Evolutionary conservation across 2,797 vertebrate genomes (phyloP).

Genomic region (Syngnathus acus): DNA sequence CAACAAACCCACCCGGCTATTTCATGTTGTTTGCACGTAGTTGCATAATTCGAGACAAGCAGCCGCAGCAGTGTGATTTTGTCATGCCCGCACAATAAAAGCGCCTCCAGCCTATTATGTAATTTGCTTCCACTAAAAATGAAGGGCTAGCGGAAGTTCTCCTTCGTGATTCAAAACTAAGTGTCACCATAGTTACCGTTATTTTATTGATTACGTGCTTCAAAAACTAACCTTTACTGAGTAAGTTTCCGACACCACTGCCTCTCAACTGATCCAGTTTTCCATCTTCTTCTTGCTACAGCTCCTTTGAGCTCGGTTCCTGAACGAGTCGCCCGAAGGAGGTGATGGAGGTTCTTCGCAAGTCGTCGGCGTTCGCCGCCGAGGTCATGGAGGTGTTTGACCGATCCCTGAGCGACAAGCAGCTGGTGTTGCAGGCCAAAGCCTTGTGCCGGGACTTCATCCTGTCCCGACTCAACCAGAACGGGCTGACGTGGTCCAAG

Average conservation of each 20-base stretch:
- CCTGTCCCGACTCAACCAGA: constrained; percentile 81
- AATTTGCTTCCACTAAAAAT: constrained; percentile 33
- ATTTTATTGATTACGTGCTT: not conserved
- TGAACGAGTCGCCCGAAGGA: constrained; percentile 26
- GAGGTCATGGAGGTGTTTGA: constrained; percentile 91
- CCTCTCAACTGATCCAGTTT: no score
- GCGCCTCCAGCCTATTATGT: constrained; percentile 59
- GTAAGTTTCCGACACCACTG: not conserved
- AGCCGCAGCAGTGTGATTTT: constrained; percentile 48
- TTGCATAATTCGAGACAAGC: constrained; percentile 58
- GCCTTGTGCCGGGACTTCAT: constrained; percentile 91
- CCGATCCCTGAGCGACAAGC: constrained; percentile 83
- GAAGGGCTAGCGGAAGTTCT: not conserved
- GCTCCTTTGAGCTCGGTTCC: constrained; percentile 25
- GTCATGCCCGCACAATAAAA: constrained; percentile 54
- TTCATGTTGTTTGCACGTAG: constrained; percentile 24
- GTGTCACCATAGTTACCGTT: not conserved
- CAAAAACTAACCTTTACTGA: not conserved
- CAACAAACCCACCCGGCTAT: not conserved
- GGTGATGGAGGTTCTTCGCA: constrained; percentile 82
- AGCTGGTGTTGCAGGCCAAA: constrained; percentile 89
- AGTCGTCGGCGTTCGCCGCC: constrained; percentile 82
- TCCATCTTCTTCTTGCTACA: constrained; percentile 15
- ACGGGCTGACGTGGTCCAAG: constrained; percentile 84
- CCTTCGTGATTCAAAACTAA: not conserved